Percentiles rank a stretch among this genome's conserved stretches.
These are phyloP conservation scores for Scarus forsteni DNA, from an alignment of 2,797 vertebrate species.

Conservation along the genomic window DNA sequence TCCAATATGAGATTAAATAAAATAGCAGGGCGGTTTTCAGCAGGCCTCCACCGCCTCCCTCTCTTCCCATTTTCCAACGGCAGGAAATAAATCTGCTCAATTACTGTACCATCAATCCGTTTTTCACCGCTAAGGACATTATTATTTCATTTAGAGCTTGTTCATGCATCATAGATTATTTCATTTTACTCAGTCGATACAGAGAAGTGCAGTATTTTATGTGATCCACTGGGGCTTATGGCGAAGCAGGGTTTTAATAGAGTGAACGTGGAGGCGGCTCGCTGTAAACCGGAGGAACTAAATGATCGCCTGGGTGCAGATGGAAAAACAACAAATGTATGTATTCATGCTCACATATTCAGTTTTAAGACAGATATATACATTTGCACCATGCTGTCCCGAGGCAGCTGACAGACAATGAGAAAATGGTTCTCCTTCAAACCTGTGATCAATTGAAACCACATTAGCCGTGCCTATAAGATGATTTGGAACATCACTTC, in stretches of 20 bases:
- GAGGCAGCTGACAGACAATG: slow-evolving; percentile 89
- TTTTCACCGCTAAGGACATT: slow-evolving; percentile 98
- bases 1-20: slow-evolving; percentile 98
- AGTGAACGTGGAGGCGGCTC: slow-evolving; percentile 78
- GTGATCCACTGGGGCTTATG: slow-evolving; percentile 84
- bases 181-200: slow-evolving; percentile 97
- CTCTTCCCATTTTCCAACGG: slow-evolving; percentile 82
- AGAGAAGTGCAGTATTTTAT: slow-evolving; percentile 93
- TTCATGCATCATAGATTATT: slow-evolving; percentile 97
- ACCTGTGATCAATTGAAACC: slow-evolving; percentile 93
- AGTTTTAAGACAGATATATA: slow-evolving; percentile 60
- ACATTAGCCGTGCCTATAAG: slow-evolving; percentile 92
- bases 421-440: slow-evolving; percentile 87
- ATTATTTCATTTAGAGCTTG: slow-evolving; percentile 99
- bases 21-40: slow-evolving; percentile 93
- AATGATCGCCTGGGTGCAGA: slow-evolving; percentile 65
- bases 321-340: slow-evolving; percentile 60
- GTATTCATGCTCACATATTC: slow-evolving; percentile 69
- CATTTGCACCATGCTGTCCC: slow-evolving; percentile 81
- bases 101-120: slow-evolving; percentile 93
- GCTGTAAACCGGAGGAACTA: slow-evolving; percentile 49
- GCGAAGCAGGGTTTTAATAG: slow-evolving; percentile 83
- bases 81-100: slow-evolving; percentile 96
- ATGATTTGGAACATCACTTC: slow-evolving; percentile 94
- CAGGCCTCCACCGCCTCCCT: slow-evolving; percentile 78